Percentiles rank a stretch among this genome's conserved stretches.
Evolutionary conservation across 37 sponge, comb jelly and placozoan genomes (phyloP).

Genomic region (Petrosia ficiformis): DNA sequence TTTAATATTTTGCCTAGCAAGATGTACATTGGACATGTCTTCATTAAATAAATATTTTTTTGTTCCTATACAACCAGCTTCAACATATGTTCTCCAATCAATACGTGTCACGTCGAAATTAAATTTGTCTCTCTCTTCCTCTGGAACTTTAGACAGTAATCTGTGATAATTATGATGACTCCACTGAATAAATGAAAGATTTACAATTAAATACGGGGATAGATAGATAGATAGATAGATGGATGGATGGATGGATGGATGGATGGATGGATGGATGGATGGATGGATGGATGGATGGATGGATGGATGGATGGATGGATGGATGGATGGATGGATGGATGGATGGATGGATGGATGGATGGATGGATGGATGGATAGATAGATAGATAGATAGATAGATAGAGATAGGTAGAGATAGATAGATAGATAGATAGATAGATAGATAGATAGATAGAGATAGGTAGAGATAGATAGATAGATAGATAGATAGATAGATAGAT

Average conservation of each 20-base stretch:
- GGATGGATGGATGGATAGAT: neutral
- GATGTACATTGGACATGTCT: slow-evolving; percentile 53
- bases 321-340: too few relatives aligned
- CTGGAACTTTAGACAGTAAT: slow-evolving; percentile 45
- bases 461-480: too few relatives aligned
- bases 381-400: neutral
- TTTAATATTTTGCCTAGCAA: slow-evolving; percentile 46
- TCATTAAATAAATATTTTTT: slow-evolving; percentile 79
- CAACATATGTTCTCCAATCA: slow-evolving; percentile 60
- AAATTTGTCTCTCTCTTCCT: slow-evolving; percentile 53
- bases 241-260: neutral
- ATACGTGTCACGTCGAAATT: slow-evolving; percentile 65
- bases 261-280: neutral
- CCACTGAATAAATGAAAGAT: slow-evolving; percentile 52
- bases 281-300: too few relatives aligned
- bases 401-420: neutral
- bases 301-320: too few relatives aligned
- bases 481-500: too few relatives aligned
- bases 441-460: too few relatives aligned
- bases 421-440: neutral
- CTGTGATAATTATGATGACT: slow-evolving; percentile 41
- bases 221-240: too few relatives aligned
- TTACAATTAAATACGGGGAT: too few relatives aligned
- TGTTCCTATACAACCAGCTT: slow-evolving; percentile 49
- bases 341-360: too few relatives aligned